Base-by-base conservation (phyloP, 1,140 invertebrate genomes). In the Pissodes strobi region DNA sequence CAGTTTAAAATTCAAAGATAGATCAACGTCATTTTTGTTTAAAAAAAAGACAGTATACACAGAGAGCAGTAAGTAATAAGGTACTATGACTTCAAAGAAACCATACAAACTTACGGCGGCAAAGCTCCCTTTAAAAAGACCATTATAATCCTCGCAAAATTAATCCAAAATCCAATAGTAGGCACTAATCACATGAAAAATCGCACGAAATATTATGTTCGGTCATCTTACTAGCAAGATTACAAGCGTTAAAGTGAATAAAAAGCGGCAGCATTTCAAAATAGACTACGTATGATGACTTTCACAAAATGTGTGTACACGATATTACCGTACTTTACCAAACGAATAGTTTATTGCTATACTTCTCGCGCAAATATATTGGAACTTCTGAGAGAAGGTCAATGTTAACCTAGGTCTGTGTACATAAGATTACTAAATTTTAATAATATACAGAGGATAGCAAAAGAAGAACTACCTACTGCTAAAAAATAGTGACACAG, bases 201-300 rank as follows among this genome's bases (percentile, higher is more conserved):
- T 39, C 23, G 46, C 39, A 58, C 8, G 46, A 18, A 58, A 27
- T 58, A 46, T 17, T 22, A 25, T 41, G 6, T 52, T 13, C 30
- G 10, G 18, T 17, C 58, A 61, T 39, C 38, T 10, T 43, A 61
- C 37, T 39, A 23, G 34, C 19, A 22, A 49, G 46, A 52, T 51
- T 51, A 39, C 25, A n/a, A 48, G 17, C 57, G 45, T 15, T 49
- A 39, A 15, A 51, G 37, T 52, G 30, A 51, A 39, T 39, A 39
- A 52, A 61, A 61, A 48, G 38, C 27, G n/a, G 27, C 48, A 18
- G 58, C 27, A 61, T 61, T 61, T 61, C 34, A 61, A 61, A 62
- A 53, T 62, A 38, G 13, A 53, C 59, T 39, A 62, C 59, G 59
- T 62, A 51, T 62, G 59, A 62, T 62, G 59, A 62, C 59, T 62